phyloP scores from a whole-genome alignment of 2,888 invertebrate genomes.

The Acanthococcus lagerstroemiae region DNA sequence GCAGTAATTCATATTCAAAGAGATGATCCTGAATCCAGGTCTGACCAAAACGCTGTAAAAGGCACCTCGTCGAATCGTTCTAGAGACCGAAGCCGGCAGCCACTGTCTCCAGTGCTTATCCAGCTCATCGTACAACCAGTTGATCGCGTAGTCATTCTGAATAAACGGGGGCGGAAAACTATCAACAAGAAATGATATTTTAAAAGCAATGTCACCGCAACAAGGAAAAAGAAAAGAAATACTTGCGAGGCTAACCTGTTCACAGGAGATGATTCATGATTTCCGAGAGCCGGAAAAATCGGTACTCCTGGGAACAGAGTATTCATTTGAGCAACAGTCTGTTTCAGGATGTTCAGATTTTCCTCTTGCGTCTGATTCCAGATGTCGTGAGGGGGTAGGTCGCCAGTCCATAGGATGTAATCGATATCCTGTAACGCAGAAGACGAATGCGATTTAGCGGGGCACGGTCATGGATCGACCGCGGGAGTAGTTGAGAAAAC shows the following conservation, averaged over 20 bases:
- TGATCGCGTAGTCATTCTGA: constrained; percentile 69
- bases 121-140: constrained; percentile 86
- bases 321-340: constrained; percentile 74
- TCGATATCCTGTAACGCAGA: constrained; percentile 66
- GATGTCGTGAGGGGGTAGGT: constrained; percentile 90
- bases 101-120: constrained; percentile 84
- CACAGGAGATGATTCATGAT: constrained; percentile 92
- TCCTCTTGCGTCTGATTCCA: constrained; percentile 87
- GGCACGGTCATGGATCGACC: no score
- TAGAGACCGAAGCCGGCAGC: constrained; percentile 78
- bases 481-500: no score
- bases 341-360: constrained; percentile 72
- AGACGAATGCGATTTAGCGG: no score
- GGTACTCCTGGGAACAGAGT: constrained; percentile 83
- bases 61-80: constrained; percentile 75
- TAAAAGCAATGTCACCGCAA: no score
- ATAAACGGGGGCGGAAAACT: constrained; percentile 83
- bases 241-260: constrained; percentile 57
- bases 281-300: constrained; percentile 89
- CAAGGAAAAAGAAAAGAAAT: no score
- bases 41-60: constrained; percentile 85
- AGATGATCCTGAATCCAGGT: constrained; percentile 81
- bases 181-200: constrained; percentile 37
- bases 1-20: constrained; percentile 94
- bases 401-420: constrained; percentile 92